Base-by-base conservation (phyloP, 1,140 invertebrate genomes). In the Bursaphelenchus mucronatus region DNA sequence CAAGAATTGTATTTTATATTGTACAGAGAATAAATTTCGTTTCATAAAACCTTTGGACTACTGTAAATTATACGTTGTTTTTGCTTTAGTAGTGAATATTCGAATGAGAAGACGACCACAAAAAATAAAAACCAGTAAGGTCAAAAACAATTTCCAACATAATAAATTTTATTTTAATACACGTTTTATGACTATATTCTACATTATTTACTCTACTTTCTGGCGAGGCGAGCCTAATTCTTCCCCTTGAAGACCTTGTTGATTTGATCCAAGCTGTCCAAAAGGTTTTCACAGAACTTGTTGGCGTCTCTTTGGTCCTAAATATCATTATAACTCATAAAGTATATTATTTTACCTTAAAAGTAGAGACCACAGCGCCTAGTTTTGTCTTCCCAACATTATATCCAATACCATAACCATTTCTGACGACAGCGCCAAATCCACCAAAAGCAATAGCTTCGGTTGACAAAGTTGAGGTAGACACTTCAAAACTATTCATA, bases 401-500 rank as follows among this genome's bases (percentile, higher is more conserved):
- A 69, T 80, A 80, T 39, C 78, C 78, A 47, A 97, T 87, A 51
- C 94, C 94, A 83, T 89, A 90, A 0, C 94, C 94, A 86, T 97
- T 87, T 21, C 84, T 82, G 2, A 90, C 87, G 13, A 95, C 92
- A 8, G 94, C 92, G 2, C 90, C 94, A 86, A 98, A 98, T 7
- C 90, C 91, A 21, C 94, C 94, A 45, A 89, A 87, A 62, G 87
- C 79, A n/a, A 97, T 87, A 69, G 87, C 87, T n/a, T 90, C 88
- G 67, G 91, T 91, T 2, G 88, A 88, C 13, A 97, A 82, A 6
- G 94, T 97, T 19, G 93, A 96, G 0, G 94, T 96, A 49, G 93
- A 96, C n/a, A 98, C 81, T 64, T 94, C 89, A 76, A 90, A 93
- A 69, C 92, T 86, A 84, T 94, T 94, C 50, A 97, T 87, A 66